phyloP scores from a whole-genome alignment of 2,797 vertebrate genomes.

The Pseudochromis fuscus region DNA sequence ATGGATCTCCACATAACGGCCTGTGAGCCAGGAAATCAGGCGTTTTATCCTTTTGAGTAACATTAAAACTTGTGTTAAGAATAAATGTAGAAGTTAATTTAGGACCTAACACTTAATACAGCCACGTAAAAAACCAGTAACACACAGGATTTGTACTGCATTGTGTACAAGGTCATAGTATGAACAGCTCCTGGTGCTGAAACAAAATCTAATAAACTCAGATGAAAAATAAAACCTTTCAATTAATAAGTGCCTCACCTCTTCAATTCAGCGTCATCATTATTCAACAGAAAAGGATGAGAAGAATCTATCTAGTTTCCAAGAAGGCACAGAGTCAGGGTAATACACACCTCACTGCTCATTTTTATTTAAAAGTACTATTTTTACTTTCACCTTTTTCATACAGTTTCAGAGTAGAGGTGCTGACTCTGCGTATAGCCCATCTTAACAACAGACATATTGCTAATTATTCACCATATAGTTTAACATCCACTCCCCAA shows the following conservation, averaged over 20 bases:
- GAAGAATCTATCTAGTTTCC: not conserved
- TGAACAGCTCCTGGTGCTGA: not conserved
- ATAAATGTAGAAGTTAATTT: not conserved
- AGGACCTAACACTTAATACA: not conserved
- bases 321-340: not conserved
- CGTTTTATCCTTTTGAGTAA: not conserved
- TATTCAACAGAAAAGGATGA: not conserved
- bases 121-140: not conserved
- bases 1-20: not conserved
- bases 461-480: no score
- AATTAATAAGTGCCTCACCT: not conserved
- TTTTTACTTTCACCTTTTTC: not conserved
- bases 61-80: not conserved
- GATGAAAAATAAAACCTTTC: not conserved
- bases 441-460: not conserved
- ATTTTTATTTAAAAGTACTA: not conserved
- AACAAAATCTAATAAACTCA: slow-evolving; percentile 2
- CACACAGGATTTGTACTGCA: not conserved
- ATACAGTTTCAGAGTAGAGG: not conserved
- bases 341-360: not conserved
- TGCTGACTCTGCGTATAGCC: not conserved
- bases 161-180: not conserved
- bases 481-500: no score
- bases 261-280: slow-evolving; percentile 1
- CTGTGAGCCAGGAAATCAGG: not conserved